Conservation (phyloP, 2,888 invertebrate genomes). For the Athripsodes cinereus region DNA sequence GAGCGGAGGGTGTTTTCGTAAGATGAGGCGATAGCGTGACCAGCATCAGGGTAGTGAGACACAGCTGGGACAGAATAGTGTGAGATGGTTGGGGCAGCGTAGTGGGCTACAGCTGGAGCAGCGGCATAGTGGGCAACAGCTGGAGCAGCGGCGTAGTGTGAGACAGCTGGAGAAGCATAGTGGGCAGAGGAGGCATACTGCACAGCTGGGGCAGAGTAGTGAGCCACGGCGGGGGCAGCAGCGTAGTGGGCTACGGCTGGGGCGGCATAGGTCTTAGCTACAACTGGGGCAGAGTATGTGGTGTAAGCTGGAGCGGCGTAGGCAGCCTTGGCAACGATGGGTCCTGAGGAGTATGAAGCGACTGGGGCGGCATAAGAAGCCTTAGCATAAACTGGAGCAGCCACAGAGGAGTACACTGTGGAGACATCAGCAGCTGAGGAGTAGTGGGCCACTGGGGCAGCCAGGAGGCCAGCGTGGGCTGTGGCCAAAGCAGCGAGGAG, state of each 20-base stretch:
- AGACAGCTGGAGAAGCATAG: slow-evolving; percentile 30
- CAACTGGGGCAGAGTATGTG: slow-evolving; percentile 31
- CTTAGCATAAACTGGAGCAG: slow-evolving; percentile 29
- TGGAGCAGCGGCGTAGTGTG: slow-evolving; percentile 31
- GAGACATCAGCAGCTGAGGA: slow-evolving; percentile 36
- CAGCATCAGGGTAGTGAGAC: slow-evolving; percentile 19
- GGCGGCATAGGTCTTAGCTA: slow-evolving; percentile 29
- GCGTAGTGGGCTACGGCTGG: slow-evolving; percentile 28
- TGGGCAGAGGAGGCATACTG: not conserved
- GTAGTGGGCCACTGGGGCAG: slow-evolving; percentile 39
- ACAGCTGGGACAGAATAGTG: slow-evolving; percentile 28
- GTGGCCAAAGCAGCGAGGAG: slow-evolving; percentile 27
- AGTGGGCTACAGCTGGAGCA: slow-evolving; percentile 23
- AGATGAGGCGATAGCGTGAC: slow-evolving; percentile 39
- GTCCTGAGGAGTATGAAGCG: slow-evolving; percentile 32
- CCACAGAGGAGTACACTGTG: slow-evolving; percentile 28
- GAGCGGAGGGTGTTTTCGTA: slow-evolving; percentile 50
- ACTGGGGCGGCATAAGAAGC: slow-evolving; percentile 31
- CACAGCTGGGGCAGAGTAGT: slow-evolving; percentile 29
- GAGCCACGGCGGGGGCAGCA: slow-evolving; percentile 29
- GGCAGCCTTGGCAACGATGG: slow-evolving; percentile 31
- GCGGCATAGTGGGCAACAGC: slow-evolving; percentile 30
- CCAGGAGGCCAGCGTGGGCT: slow-evolving; percentile 25
- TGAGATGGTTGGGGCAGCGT: slow-evolving; percentile 11
- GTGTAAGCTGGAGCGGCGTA: slow-evolving; percentile 29